phyloP scores from a whole-genome alignment of 2,888 invertebrate species.

The Drosophila prolongata region DNA sequence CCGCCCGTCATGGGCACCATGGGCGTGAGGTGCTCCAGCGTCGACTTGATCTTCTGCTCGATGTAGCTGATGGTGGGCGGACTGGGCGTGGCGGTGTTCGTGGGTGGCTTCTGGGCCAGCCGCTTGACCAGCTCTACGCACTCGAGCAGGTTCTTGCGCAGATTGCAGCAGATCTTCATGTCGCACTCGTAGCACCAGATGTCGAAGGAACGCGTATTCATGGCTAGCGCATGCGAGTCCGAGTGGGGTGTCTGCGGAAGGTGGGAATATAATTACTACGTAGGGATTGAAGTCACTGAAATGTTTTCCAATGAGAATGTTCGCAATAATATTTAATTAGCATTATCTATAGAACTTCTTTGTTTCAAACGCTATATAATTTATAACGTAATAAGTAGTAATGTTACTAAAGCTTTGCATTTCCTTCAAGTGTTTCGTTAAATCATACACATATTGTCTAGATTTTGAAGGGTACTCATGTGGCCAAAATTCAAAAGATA shows the following conservation, averaged over 20 bases:
- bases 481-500: too few species aligned
- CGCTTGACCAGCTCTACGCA: slow-evolving; percentile 90
- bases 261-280: too few species aligned
- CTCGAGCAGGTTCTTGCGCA: slow-evolving; percentile 89
- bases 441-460: too few species aligned
- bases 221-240: slow-evolving; percentile 90
- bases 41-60: slow-evolving; percentile 72
- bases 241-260: slow-evolving; percentile 87
- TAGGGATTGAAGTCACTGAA: too few species aligned
- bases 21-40: slow-evolving; percentile 66
- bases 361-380: too few species aligned
- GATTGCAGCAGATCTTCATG: slow-evolving; percentile 87
- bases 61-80: slow-evolving; percentile 64
- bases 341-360: too few species aligned
- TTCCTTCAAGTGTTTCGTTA: too few species aligned
- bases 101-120: slow-evolving; percentile 82
- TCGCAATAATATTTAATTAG: too few species aligned
- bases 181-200: slow-evolving; percentile 93
- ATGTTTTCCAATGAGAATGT: too few species aligned
- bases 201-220: slow-evolving; percentile 89
- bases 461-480: too few species aligned
- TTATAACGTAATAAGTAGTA: too few species aligned
- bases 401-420: too few species aligned
- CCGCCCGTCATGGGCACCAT: slow-evolving; percentile 58
- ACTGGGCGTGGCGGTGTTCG: slow-evolving; percentile 14